phyloP scores from a whole-genome alignment of 2,888 invertebrate genomes.

The Zonitis immaculata region DNA sequence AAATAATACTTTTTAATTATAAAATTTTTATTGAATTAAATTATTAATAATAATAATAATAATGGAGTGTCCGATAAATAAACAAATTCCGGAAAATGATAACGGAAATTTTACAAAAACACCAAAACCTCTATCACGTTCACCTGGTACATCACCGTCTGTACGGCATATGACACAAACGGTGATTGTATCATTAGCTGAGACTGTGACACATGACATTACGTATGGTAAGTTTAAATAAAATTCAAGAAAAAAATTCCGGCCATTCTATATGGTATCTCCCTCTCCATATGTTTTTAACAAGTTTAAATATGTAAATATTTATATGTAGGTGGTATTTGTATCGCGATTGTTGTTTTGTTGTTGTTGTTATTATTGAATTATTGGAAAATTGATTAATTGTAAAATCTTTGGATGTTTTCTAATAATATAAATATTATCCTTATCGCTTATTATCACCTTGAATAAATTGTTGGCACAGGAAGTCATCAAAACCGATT shows the following conservation, averaged over 20 bases:
- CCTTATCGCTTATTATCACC: slow-evolving; percentile 5
- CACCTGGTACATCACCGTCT: slow-evolving; percentile 43
- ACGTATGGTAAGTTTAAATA: slow-evolving; percentile 55
- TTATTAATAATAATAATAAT: slow-evolving; percentile 1
- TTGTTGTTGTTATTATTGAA: background rate
- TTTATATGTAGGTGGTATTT: slow-evolving; percentile 19
- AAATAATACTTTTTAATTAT: no score
- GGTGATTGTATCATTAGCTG: slow-evolving; percentile 47
- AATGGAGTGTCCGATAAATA: slow-evolving; percentile 28
- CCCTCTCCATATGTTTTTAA: no score
- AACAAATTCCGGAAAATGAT: slow-evolving; percentile 23
- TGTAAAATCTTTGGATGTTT: slow-evolving; percentile 6
- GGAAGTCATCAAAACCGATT: background rate
- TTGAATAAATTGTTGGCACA: slow-evolving; percentile 5
- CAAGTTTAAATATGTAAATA: slow-evolving; percentile 11
- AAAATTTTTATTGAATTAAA: background rate
- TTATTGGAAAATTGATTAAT: no score
- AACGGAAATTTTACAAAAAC: slow-evolving; percentile 43
- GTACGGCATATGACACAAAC: slow-evolving; percentile 46
- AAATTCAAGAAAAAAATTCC: slow-evolving; percentile 11
- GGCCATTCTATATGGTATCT: background rate
- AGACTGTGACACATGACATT: slow-evolving; percentile 55
- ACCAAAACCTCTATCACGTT: slow-evolving; percentile 46
- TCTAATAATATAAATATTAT: background rate
- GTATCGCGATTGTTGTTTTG: slow-evolving; percentile 1